phyloP scores from a whole-genome alignment of 2,888 invertebrate genomes.

The Synanthedon andrenaeformis region DNA sequence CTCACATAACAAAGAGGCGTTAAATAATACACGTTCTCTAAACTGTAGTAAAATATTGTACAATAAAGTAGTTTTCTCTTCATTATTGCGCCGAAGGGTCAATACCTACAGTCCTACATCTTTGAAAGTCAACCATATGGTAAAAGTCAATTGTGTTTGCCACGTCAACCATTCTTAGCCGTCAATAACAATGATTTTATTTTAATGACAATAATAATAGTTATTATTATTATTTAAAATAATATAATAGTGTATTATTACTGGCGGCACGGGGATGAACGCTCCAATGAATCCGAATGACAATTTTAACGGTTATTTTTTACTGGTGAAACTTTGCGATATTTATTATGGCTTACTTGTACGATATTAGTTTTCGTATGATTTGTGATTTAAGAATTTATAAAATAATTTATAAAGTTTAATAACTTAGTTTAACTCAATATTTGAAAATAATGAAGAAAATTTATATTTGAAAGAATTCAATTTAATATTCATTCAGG shows the following conservation, averaged over 20 bases:
- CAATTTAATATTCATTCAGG: too few relatives aligned
- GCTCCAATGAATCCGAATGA: conserved; percentile 58
- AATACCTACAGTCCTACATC: conserved; percentile 51
- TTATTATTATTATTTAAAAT: conserved; percentile 53
- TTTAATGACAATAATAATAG: conserved; percentile 52
- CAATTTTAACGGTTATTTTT: conserved; percentile 44
- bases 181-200: conserved; percentile 42
- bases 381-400: too few relatives aligned
- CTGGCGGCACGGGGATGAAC: conserved; percentile 55
- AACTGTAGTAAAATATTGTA: background rate
- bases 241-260: conserved; percentile 52
- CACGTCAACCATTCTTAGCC: conserved; percentile 29
- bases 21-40: background rate
- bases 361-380: too few relatives aligned
- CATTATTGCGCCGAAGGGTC: conserved; percentile 48
- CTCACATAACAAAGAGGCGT: too few relatives aligned
- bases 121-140: conserved; percentile 59
- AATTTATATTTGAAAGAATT: too few relatives aligned
- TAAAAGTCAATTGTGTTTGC: conserved; percentile 64
- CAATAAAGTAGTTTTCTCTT: conserved; percentile 29
- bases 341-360: background rate
- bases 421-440: too few relatives aligned
- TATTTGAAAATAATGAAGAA: too few relatives aligned
- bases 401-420: too few relatives aligned
- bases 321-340: conserved; percentile 1